Percentiles rank a stretch among this genome's conserved stretches.
These are phyloP conservation scores for Leptocoma aspasia DNA, from an alignment of 2,113 vertebrate species.

Conservation along the genomic window DNA sequence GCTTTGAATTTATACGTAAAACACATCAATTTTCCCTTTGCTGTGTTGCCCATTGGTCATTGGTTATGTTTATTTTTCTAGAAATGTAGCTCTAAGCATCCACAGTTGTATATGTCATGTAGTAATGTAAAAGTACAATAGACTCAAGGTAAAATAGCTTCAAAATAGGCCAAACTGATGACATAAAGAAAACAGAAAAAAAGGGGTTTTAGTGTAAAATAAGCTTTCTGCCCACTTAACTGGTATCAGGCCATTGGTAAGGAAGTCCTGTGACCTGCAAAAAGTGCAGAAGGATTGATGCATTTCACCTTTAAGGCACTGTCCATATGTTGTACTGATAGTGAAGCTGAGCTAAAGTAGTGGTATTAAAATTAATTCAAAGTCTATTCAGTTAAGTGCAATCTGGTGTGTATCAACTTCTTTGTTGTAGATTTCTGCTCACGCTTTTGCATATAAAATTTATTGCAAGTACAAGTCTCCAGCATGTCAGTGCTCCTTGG, in stretches of 20 bases:
- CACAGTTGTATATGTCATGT: neutral
- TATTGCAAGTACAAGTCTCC: neutral
- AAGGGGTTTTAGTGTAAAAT: neutral
- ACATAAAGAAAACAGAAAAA: neutral
- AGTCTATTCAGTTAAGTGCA: neutral
- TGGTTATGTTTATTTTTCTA: neutral
- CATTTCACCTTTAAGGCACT: neutral
- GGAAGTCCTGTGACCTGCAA: neutral
- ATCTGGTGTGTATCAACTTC: neutral
- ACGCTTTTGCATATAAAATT: neutral
- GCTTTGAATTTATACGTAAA: neutral
- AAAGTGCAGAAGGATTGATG: neutral
- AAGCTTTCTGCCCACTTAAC: neutral
- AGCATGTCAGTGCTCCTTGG: neutral
- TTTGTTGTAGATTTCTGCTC: neutral
- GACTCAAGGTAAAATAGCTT: neutral
- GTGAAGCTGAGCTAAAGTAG: neutral
- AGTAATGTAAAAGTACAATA: neutral
- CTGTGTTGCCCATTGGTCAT: fast-evolving
- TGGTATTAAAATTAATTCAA: neutral
- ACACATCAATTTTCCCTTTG: neutral
- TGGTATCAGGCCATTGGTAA: neutral
- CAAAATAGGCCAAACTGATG: neutral
- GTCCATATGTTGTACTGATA: neutral
- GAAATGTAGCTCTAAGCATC: neutral